These are phyloP conservation scores for Hylaeus anthracinus DNA, from an alignment of 1,140 invertebrate genomes.

Conservation along the genomic window DNA sequence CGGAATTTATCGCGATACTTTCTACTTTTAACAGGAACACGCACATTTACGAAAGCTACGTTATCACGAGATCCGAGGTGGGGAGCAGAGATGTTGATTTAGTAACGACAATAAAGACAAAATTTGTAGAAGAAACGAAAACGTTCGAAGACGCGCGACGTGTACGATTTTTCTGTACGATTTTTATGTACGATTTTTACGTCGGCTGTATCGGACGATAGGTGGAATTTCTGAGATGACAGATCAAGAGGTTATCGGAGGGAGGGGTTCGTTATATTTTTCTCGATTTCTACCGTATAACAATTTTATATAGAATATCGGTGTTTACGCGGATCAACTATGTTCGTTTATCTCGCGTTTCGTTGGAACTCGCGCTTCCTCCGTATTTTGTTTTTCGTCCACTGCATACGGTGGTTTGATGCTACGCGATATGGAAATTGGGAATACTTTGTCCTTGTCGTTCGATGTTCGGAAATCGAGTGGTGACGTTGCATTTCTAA, in stretches of 20 bases:
- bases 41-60: conserved; percentile 2
- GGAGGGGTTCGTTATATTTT: not conserved
- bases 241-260: conserved; percentile 34
- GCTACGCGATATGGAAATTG: no score
- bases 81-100: not conserved
- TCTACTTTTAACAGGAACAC: not conserved
- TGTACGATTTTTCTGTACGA: no score
- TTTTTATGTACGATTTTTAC: not conserved
- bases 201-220: not conserved
- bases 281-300: not conserved
- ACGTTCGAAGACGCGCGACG: not conserved
- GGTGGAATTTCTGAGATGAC: conserved; percentile 28
- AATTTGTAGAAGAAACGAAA: not conserved
- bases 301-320: not conserved
- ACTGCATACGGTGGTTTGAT: not conserved
- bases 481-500: no score
- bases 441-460: not conserved
- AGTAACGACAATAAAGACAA: not conserved
- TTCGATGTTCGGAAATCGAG: no score
- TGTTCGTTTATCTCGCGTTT: not conserved
- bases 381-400: not conserved
- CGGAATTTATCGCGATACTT: not conserved
- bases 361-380: not conserved
- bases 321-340: not conserved
- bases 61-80: no score